These are phyloP conservation scores for Indri indri DNA, from an alignment of 2,113 vertebrate species.

Conservation along the genomic window DNA sequence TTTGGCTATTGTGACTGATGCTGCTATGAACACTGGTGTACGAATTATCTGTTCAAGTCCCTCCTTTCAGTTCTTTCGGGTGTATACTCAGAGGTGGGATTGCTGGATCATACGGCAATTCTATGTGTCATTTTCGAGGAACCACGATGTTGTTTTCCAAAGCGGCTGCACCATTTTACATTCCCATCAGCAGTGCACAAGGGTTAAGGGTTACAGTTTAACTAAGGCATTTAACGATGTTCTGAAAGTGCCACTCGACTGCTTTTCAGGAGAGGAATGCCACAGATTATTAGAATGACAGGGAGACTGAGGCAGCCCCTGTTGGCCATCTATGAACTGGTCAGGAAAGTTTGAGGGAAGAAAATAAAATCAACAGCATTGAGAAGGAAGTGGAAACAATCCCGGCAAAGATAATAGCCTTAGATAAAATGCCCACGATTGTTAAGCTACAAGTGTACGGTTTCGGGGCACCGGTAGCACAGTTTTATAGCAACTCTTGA, in stretches of 20 bases:
- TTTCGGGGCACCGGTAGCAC: neutral
- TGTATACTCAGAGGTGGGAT: neutral
- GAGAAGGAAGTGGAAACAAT: constrained; percentile 19
- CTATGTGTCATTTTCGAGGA: neutral
- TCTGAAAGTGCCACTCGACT: neutral
- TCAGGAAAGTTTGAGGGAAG: neutral
- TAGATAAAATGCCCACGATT: neutral
- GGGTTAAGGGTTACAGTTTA: neutral
- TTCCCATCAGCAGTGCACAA: neutral
- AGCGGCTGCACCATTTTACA: neutral
- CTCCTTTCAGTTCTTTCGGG: neutral
- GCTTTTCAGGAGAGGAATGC: neutral
- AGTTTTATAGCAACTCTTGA: neutral
- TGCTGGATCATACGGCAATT: neutral
- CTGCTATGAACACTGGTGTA: neutral
- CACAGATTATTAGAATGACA: neutral
- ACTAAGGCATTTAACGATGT: neutral
- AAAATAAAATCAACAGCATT: neutral
- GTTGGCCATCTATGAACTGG: neutral
- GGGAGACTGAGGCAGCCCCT: neutral
- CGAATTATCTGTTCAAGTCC: neutral
- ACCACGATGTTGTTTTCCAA: neutral
- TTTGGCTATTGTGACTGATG: neutral
- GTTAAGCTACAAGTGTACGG: neutral
- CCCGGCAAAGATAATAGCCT: neutral